These are phyloP conservation scores for Prenolepis imparis DNA, from an alignment of 2,888 invertebrate genomes.

Conservation along the genomic window DNA sequence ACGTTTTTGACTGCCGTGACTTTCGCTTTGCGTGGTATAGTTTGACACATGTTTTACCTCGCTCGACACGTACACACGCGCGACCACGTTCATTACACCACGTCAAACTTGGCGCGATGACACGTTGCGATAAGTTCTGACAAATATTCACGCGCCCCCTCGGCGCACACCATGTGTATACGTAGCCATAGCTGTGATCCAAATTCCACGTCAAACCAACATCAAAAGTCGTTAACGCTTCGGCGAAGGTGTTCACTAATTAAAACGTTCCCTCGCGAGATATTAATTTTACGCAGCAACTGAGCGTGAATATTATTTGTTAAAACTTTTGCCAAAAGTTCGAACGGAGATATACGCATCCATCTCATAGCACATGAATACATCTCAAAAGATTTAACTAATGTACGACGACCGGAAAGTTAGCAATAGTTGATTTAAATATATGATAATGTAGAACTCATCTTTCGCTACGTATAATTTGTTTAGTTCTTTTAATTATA, in stretches of 20 bases:
- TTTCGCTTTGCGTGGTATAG: slow-evolving; percentile 56
- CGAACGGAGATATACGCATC: slow-evolving; percentile 15
- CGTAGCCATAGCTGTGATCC: slow-evolving; percentile 50
- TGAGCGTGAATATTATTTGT: slow-evolving; percentile 49
- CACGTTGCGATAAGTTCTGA: slow-evolving; percentile 75
- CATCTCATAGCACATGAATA: slow-evolving; percentile 14
- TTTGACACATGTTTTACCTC: slow-evolving; percentile 55
- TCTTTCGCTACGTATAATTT: slow-evolving; percentile 27
- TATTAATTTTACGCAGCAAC: slow-evolving; percentile 53
- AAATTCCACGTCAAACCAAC: slow-evolving; percentile 58
- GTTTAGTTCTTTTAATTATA: slow-evolving; percentile 21
- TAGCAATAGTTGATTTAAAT: slow-evolving; percentile 8
- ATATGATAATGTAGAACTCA: slow-evolving; percentile 11
- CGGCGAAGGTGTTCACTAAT: slow-evolving; percentile 57
- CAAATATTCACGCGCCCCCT: slow-evolving; percentile 71
- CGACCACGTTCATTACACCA: slow-evolving; percentile 71
- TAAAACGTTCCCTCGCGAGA: slow-evolving; percentile 57
- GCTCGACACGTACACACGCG: slow-evolving; percentile 45
- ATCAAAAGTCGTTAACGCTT: slow-evolving; percentile 59
- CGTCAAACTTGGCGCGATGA: slow-evolving; percentile 72
- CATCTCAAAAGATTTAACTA: slow-evolving; percentile 18
- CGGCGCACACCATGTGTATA: slow-evolving; percentile 39
- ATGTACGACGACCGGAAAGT: not conserved
- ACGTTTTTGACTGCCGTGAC: slow-evolving; percentile 60
- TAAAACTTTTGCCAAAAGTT: slow-evolving; percentile 22